Percentiles rank a stretch among this genome's conserved stretches.
Evolutionary conservation across 2,113 vertebrate species (phyloP).

Genomic region (Pseudorectes ferrugineus): DNA sequence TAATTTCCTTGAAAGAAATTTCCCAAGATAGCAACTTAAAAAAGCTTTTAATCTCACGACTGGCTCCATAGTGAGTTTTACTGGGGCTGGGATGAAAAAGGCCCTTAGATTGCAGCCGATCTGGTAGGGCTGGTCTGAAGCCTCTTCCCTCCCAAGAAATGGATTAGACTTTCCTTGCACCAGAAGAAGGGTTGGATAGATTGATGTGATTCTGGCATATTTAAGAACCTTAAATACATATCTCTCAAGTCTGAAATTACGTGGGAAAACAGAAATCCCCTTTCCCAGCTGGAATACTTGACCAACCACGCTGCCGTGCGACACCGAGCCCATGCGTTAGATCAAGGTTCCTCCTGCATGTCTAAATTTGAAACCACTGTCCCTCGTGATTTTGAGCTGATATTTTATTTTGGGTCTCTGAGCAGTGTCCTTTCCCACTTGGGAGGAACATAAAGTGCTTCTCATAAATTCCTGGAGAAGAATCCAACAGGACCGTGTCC

Average conservation of each 20-base stretch:
- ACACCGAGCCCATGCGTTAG: background rate
- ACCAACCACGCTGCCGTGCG: background rate
- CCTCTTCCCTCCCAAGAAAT: background rate
- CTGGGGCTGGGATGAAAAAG: conserved; percentile 66
- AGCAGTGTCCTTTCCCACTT: background rate
- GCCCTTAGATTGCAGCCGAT: conserved; percentile 54
- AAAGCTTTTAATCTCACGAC: conserved; percentile 73
- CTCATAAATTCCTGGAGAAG: background rate
- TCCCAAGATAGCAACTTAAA: conserved; percentile 79
- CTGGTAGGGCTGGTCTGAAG: conserved; percentile 39
- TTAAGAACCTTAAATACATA: background rate
- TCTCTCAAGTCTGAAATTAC: background rate
- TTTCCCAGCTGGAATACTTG: background rate
- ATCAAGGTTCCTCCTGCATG: background rate
- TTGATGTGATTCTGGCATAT: background rate
- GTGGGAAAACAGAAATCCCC: background rate
- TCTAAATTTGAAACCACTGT: background rate
- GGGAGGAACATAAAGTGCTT: background rate
- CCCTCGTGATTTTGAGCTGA: background rate
- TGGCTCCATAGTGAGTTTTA: conserved; percentile 62
- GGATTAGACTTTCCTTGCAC: background rate
- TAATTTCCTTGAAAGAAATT: conserved; percentile 86
- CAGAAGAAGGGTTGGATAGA: background rate
- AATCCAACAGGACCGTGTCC: fast-evolving
- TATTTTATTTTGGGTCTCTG: background rate